Evolutionary conservation across 2,113 vertebrate genomes (phyloP).

Genomic region (Eurypyga helias): DNA sequence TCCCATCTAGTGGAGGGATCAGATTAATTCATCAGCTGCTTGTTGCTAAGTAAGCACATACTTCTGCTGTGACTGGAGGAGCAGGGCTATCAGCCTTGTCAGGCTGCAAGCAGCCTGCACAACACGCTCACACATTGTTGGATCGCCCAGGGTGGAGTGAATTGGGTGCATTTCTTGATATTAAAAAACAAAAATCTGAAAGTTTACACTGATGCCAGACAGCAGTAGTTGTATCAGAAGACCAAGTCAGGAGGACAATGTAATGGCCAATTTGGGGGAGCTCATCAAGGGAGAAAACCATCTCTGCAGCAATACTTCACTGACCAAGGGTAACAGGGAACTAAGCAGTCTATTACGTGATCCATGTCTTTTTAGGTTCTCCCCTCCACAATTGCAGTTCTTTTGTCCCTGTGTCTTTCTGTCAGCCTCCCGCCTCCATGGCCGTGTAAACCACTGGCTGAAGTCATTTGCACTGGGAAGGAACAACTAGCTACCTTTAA

Average conservation of each 20-base stretch:
- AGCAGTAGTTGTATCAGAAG: background rate
- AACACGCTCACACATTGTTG: background rate
- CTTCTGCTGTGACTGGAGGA: background rate
- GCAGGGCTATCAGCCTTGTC: background rate
- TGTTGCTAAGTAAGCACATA: conserved; percentile 12
- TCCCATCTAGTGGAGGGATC: conserved; percentile 66
- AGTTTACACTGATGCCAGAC: background rate
- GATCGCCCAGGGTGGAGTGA: background rate
- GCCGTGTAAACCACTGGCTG: background rate
- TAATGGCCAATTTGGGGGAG: background rate
- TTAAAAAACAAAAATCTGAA: background rate
- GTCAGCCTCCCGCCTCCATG: background rate
- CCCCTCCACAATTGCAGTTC: background rate
- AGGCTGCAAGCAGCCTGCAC: background rate
- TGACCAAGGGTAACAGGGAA: background rate
- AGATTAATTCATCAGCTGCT: conserved; percentile 58
- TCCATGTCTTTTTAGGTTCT: background rate
- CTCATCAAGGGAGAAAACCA: background rate
- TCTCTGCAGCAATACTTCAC: background rate
- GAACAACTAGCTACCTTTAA: background rate
- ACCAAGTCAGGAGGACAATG: background rate
- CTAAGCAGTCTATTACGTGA: background rate
- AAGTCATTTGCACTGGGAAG: background rate
- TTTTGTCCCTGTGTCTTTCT: background rate
- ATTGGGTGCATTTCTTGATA: background rate